These are phyloP conservation scores for Astyanax mexicanus DNA, from an alignment of 2,797 vertebrate genomes.

Conservation along the genomic window DNA sequence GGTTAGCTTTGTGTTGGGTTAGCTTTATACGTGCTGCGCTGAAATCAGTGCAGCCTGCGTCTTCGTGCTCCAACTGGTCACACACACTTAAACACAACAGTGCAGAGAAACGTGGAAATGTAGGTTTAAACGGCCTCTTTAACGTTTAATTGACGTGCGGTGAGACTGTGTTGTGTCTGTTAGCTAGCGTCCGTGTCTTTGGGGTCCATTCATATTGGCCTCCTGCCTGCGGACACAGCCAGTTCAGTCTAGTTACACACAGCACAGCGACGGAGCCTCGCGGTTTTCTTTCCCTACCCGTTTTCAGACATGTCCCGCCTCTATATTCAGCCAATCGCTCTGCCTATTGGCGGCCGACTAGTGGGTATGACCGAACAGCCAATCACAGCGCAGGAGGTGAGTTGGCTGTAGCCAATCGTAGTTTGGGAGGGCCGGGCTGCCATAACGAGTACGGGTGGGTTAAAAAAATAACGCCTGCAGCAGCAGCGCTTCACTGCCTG, in stretches of 20 bases:
- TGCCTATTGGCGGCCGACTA: background rate
- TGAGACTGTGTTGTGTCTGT: background rate
- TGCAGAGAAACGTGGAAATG: no score
- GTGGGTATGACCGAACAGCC: background rate
- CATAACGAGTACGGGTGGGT: background rate
- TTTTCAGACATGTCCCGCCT: background rate
- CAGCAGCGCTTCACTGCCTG: no score
- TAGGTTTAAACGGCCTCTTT: background rate
- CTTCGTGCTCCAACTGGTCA: no score
- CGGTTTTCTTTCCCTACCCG: background rate
- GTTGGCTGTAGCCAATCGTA: background rate
- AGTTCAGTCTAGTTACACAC: constrained; percentile 80
- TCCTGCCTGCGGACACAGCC: constrained; percentile 65
- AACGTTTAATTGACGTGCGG: background rate
- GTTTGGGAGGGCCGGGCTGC: background rate
- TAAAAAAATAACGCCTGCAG: constrained; percentile 4
- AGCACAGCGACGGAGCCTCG: constrained; percentile 43
- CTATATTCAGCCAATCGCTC: accelerated
- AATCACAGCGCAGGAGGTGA: background rate
- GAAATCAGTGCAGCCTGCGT: constrained; percentile 22
- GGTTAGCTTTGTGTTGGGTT: no score
- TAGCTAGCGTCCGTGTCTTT: background rate
- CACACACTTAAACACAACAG: no score
- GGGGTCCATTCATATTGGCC: background rate
- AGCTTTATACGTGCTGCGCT: no score